Conservation (phyloP, 1,140 invertebrate genomes). For the Thrips palmi region DNA sequence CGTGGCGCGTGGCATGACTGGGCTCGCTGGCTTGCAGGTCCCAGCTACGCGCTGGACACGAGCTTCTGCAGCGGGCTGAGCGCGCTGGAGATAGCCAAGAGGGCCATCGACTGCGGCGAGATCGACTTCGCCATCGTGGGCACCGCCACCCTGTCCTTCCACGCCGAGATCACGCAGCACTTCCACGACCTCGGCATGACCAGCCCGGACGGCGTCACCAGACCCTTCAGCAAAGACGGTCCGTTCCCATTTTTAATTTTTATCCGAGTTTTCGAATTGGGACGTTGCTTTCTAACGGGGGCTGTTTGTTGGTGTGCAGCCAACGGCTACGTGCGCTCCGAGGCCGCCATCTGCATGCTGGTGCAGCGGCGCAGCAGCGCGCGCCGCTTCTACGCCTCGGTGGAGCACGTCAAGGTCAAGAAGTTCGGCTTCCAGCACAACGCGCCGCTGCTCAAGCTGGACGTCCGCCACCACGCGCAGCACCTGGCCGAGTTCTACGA, state of each 20-base stretch:
- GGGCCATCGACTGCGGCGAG: constrained; percentile 37
- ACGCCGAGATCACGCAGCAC: constrained; percentile 40
- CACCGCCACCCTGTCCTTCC: constrained; percentile 38
- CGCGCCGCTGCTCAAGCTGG: constrained; percentile 33
- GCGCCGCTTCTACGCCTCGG: constrained; percentile 30
- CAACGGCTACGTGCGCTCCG: constrained; percentile 14
- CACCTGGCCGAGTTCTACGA: constrained; percentile 32
- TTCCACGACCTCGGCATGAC: constrained; percentile 37
- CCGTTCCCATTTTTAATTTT: constrained; percentile 12
- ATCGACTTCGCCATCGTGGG: constrained; percentile 53
- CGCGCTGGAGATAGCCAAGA: constrained; percentile 39
- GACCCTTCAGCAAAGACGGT: constrained; percentile 48
- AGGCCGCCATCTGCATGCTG: constrained; percentile 23
- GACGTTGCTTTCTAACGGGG: not conserved
- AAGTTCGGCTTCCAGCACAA: constrained; percentile 36
- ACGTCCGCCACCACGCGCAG: constrained; percentile 28
- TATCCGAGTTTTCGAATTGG: not conserved
- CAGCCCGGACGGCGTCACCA: constrained; percentile 43
- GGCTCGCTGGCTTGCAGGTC: constrained; percentile 26
- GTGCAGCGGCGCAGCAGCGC: constrained; percentile 30
- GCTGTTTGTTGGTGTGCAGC: constrained; percentile 12
- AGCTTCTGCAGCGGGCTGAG: constrained; percentile 50
- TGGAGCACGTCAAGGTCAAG: constrained; percentile 36
- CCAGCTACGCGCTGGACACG: constrained; percentile 48
- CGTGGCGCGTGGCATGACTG: not conserved